Evolutionary conservation across 2,888 invertebrate species (phyloP).

Genomic region (Villa cingulata): DNA sequence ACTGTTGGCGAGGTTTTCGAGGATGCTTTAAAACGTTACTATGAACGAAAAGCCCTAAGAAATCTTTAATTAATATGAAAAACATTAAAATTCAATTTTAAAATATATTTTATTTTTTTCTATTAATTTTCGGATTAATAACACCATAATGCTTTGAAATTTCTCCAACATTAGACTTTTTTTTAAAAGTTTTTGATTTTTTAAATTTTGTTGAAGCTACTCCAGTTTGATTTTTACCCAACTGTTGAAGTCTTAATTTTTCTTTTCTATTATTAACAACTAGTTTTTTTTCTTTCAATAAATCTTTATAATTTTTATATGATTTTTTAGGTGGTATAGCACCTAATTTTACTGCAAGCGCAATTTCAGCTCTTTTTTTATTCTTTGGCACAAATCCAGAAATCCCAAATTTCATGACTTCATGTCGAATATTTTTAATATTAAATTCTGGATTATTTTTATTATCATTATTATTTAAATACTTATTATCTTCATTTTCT

Average conservation of each 20-base stretch:
- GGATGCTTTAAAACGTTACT: conserved; percentile 61
- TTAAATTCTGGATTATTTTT: conserved; percentile 40
- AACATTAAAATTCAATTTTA: neutral
- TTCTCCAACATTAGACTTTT: conserved; percentile 35
- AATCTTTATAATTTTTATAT: conserved; percentile 58
- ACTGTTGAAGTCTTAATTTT: conserved; percentile 38
- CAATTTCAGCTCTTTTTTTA: conserved; percentile 65
- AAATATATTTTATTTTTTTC: conserved; percentile 6
- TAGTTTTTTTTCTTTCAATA: conserved; percentile 47
- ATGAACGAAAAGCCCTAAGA: conserved; percentile 53
- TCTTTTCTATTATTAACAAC: conserved; percentile 39
- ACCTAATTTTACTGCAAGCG: conserved; percentile 65
- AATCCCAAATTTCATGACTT: conserved; percentile 74
- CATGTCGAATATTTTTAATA: conserved; percentile 63
- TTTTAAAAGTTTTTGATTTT: conserved; percentile 33
- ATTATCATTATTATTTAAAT: no score
- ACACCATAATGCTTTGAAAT: conserved; percentile 32
- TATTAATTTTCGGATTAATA: conserved; percentile 25
- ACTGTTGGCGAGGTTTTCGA: conserved; percentile 67
- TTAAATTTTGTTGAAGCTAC: conserved; percentile 33
- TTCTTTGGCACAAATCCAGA: conserved; percentile 55
- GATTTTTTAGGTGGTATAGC: conserved; percentile 63
- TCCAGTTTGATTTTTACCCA: conserved; percentile 49
- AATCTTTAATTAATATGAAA: conserved; percentile 13
- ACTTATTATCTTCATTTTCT: no score